Conservation (phyloP, 2,888 invertebrate species). For the Anoncus sp. region DNA sequence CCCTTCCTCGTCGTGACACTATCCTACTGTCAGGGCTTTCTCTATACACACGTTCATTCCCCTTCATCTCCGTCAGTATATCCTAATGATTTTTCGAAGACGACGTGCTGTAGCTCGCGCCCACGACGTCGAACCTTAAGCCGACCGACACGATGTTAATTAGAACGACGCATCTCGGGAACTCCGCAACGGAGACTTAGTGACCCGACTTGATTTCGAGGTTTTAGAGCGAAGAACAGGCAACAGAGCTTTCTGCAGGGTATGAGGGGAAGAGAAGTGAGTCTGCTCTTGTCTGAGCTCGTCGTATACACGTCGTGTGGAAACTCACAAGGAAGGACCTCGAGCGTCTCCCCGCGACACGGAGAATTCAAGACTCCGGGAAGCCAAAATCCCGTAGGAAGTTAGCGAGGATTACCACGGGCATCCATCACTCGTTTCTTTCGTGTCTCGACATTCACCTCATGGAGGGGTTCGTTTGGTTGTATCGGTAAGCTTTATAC, state of each 20-base stretch:
- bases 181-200: slow-evolving; percentile 76
- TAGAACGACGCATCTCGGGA: slow-evolving; percentile 78
- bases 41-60: slow-evolving; percentile 14
- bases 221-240: slow-evolving; percentile 71
- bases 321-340: slow-evolving; percentile 46
- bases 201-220: slow-evolving; percentile 82
- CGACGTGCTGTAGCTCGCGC: slow-evolving; percentile 55
- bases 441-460: slow-evolving; percentile 66
- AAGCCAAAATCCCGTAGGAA: slow-evolving; percentile 81
- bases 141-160: slow-evolving; percentile 82
- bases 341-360: slow-evolving; percentile 41
- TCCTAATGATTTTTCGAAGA: slow-evolving; percentile 78
- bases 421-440: slow-evolving; percentile 82
- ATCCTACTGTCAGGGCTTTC: slow-evolving; percentile 29
- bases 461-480: slow-evolving; percentile 20
- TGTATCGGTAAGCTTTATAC: slow-evolving; percentile 49
- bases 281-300: slow-evolving; percentile 35
- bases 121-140: slow-evolving; percentile 72
- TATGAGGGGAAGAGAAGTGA: slow-evolving; percentile 44
- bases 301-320: slow-evolving; percentile 27
- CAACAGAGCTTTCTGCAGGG: slow-evolving; percentile 61
- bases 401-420: slow-evolving; percentile 81
- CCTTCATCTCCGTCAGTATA: slow-evolving; percentile 40
- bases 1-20: slow-evolving; percentile 46
- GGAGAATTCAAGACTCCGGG: slow-evolving; percentile 62